phyloP scores from a whole-genome alignment of 30 jellyfish, hydroid and myxozoan genomes.

The Aurelia coerulea region DNA sequence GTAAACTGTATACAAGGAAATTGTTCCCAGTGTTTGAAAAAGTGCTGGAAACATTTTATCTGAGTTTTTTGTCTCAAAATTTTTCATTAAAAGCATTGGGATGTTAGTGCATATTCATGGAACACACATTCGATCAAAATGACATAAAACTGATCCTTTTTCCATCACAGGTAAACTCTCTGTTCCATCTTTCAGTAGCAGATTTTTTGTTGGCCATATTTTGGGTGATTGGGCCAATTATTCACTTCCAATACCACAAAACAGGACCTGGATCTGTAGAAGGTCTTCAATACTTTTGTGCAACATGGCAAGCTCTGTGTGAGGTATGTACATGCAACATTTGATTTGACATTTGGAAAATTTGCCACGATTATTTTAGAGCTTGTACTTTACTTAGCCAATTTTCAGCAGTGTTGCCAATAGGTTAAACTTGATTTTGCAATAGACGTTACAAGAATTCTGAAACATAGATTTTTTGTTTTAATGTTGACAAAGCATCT shows the following conservation, averaged over 20 bases:
- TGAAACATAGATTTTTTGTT: too few relatives aligned
- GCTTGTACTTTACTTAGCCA: too few relatives aligned
- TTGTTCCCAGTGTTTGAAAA: neutral
- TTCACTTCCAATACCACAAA: constrained; percentile 26
- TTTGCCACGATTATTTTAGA: too few relatives aligned
- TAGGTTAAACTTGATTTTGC: too few relatives aligned
- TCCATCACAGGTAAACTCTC: constrained; percentile 65
- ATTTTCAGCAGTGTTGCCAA: too few relatives aligned
- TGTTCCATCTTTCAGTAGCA: constrained; percentile 89
- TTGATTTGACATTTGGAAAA: too few relatives aligned
- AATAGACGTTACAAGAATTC: too few relatives aligned
- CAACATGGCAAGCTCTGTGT: constrained; percentile 68
- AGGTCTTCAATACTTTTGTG: constrained; percentile 44
- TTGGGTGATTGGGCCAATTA: constrained; percentile 81
- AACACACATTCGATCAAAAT: too few relatives aligned
- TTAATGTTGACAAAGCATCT: too few relatives aligned
- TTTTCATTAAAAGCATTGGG: neutral
- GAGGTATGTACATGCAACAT: constrained; percentile 41
- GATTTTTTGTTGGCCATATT: constrained; percentile 79
- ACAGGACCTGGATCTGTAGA: neutral
- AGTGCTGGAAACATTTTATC: neutral
- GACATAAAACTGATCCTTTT: too few relatives aligned
- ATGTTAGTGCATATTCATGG: too few relatives aligned
- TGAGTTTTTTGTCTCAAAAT: neutral
- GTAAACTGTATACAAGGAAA: neutral